Percentiles rank a stretch among this genome's conserved stretches.
These are phyloP conservation scores for Watsonalla cultraria DNA, from an alignment of 2,888 invertebrate genomes.

Conservation along the genomic window DNA sequence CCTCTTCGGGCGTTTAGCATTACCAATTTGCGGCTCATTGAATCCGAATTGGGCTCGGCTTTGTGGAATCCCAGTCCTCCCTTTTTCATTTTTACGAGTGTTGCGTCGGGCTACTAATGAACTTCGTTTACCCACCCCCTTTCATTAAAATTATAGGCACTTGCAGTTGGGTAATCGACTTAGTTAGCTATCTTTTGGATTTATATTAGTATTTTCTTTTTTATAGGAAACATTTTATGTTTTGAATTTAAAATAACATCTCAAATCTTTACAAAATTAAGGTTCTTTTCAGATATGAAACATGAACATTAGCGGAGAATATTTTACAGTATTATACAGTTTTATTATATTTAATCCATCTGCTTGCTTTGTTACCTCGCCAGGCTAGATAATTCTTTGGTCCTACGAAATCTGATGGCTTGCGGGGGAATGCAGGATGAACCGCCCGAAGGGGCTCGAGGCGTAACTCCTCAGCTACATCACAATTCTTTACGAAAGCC, in stretches of 20 bases:
- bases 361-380: no score
- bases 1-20: conserved; percentile 52
- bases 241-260: neutral
- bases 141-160: conserved; percentile 21
- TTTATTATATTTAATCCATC: no score
- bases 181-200: conserved; percentile 9
- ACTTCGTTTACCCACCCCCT: conserved; percentile 18
- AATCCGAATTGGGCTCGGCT: conserved; percentile 56
- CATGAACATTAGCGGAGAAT: no score
- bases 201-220: neutral
- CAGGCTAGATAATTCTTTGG: no score
- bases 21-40: conserved; percentile 61
- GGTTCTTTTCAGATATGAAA: no score
- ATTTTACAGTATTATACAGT: no score
- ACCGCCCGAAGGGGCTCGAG: no score
- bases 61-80: conserved; percentile 50
- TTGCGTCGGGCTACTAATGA: conserved; percentile 52
- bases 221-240: neutral
- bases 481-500: no score
- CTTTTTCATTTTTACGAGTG: conserved; percentile 61
- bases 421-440: no score
- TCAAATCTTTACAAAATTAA: no score
- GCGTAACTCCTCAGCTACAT: no score
- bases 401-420: no score
- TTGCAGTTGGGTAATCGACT: conserved; percentile 4